Evolutionary conservation across 2,113 vertebrate genomes (phyloP), one percentile per base, ranked within the genome.

Genomic region (Colius striatus): DNA sequence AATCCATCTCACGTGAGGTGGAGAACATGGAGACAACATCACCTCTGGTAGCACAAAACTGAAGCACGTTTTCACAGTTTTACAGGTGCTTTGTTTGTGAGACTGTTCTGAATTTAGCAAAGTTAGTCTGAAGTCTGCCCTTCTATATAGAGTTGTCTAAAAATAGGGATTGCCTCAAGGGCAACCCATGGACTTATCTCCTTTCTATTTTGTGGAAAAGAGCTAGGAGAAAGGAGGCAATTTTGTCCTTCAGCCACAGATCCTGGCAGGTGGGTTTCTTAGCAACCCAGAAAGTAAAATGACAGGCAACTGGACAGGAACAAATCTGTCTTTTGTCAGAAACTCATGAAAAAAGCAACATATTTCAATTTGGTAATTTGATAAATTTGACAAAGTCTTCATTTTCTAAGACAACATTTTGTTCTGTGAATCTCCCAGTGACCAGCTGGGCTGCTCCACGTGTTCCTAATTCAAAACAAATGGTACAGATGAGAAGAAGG

Each of bases 181-280:
- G 55, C 60, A 89, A 60, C 77, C 88, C 72, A 45, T 0, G 2
- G 68, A 86, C 0, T 0, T 29, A 41, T 78, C 36, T 84, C 66
- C 45, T 91, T 93, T 65, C 26, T 76, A 1, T 45, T 41, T 55
- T 83, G 58, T 86, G 34, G 54, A 53, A 95, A 95, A 71, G 54
- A 91, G 70, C 53, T 75, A 80, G 11, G 6, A 41, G 16, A 45
- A 83, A 92, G 57, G 38, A 72, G 29, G n/a, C 88, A 94, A 76
- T 73, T 51, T 57, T 67, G 38, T 71, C 73, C 60, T 81, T 86
- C 72, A 78, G 73, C 18, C 70, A 80, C 14, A 94, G 29, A 92
- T 84, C 32, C 68, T 75, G 34, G 73, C 76, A 89, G 70, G 73
- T 84, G 61, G 45, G 92, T 84, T 92, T 92, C 92, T 66, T 92